Percentiles rank a stretch among this genome's conserved stretches.
These are phyloP conservation scores for Notechis scutatus DNA, from an alignment of 2,113 vertebrate species.

Conservation along the genomic window DNA sequence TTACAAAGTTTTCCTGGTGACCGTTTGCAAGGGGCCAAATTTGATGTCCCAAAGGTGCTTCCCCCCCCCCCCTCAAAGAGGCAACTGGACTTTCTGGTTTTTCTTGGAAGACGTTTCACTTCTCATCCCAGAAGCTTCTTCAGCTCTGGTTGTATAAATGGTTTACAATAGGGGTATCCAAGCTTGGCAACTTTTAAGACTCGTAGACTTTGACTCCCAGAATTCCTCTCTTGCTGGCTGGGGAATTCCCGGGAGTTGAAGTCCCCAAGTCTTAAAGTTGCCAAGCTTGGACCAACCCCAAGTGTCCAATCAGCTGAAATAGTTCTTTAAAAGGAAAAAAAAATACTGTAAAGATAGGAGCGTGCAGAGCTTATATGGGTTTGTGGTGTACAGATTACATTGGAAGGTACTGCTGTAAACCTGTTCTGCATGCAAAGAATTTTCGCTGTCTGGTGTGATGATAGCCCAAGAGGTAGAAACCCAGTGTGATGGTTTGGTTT, in stretches of 20 bases:
- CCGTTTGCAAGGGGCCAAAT: not conserved
- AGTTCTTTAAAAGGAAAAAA: not conserved
- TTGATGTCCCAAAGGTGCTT: not conserved
- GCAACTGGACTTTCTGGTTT: too few species aligned
- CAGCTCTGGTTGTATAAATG: not conserved
- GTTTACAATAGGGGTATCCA: not conserved
- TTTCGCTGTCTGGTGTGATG: not conserved
- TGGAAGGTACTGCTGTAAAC: not conserved
- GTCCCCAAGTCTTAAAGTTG: not conserved
- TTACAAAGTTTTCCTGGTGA: not conserved
- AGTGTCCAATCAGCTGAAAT: not conserved
- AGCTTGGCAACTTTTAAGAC: not conserved
- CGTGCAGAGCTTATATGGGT: not conserved
- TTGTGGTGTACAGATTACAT: not conserved
- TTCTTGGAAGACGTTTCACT: too few species aligned
- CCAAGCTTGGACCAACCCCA: not conserved
- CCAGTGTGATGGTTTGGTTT: not conserved
- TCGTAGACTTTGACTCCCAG: not conserved
- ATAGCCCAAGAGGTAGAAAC: not conserved
- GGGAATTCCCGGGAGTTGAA: not conserved
- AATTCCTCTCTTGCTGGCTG: not conserved
- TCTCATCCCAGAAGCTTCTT: too few species aligned
- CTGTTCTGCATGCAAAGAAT: not conserved
- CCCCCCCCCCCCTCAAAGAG: fast-evolving
- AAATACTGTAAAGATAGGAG: not conserved